Base-by-base conservation (phyloP, 2,888 invertebrate species). In the Parelbella ahira region DNA sequence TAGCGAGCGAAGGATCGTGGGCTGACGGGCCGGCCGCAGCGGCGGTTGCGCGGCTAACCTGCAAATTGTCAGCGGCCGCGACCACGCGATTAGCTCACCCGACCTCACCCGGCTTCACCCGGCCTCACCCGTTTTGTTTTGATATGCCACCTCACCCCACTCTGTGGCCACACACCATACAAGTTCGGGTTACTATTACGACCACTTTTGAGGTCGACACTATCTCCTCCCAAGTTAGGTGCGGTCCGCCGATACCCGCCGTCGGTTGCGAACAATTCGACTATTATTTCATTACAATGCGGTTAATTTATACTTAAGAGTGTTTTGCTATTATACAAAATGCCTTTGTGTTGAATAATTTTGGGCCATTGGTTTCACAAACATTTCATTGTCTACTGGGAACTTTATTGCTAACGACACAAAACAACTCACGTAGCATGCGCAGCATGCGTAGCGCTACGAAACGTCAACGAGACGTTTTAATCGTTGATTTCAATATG, bases 51-150 rank as follows among this genome's bases (percentile, higher is more conserved):
- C 53, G 56, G 53, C 53, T 71, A 70, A 70, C 76, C 78, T 68
- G 67, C 70, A 72, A 74, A 77, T 70, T 72, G 65, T 71, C 74
- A 62, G 58, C 51, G 57, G 61, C 68, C 54, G 53, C 53, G 39
- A 32, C 34, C 42, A 36, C 28, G 36, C 61, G 56, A 43, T 36
- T 41, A 41, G 41, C 57, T 50, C 41, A 46, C 48, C 46, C 37
- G 50, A 42, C 29, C 29, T 41, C 41, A 41, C 13, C 23, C 62
- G 54, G 15, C 25, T 56, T 49, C 36, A 45, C 48, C 45, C 34
- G 49, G 38, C 29, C 34, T 30, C 44, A 37, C 4, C 42, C 37
- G 32, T 36, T 48, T 41, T 42, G 43, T 53, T 52, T 51, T 53
- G 56, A 54, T 49, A 49, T 51, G 51, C 49, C 47, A 41, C 49